Conservation (phyloP, 2,888 invertebrate genomes). For the Osedax fenrisi region DNA sequence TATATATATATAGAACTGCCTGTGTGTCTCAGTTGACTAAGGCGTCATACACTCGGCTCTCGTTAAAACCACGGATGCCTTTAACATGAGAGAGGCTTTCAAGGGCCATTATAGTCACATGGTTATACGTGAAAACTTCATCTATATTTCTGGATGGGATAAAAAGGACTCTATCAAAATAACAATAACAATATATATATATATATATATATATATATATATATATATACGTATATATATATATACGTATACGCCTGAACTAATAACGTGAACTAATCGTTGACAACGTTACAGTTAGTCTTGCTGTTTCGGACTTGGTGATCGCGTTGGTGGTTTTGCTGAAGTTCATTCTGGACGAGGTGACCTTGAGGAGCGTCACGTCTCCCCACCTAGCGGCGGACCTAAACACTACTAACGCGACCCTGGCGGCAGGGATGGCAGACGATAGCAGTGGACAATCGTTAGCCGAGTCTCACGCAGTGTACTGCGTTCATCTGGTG, state of each 20-base stretch:
- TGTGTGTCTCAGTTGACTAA: too few species aligned
- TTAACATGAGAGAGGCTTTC: too few species aligned
- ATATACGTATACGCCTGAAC: background rate
- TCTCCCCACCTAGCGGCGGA: slow-evolving; percentile 6
- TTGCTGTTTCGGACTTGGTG: slow-evolving; percentile 40
- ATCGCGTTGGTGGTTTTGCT: slow-evolving; percentile 38
- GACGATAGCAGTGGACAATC: slow-evolving; percentile 29
- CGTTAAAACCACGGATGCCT: too few species aligned
- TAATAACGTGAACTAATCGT: too few species aligned
- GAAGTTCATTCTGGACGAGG: slow-evolving; percentile 31
- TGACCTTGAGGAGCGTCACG: background rate
- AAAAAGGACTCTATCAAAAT: too few species aligned
- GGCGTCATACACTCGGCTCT: too few species aligned
- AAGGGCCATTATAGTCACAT: too few species aligned
- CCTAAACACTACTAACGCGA: background rate
- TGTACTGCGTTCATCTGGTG: slow-evolving; percentile 37
- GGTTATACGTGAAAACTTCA: too few species aligned
- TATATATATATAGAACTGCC: too few species aligned
- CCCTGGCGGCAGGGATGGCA: slow-evolving; percentile 26
- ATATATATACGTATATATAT: background rate
- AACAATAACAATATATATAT: too few species aligned
- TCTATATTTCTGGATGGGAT: too few species aligned
- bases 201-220: background rate
- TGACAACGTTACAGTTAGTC: too few species aligned
- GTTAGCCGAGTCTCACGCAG: slow-evolving; percentile 29